phyloP scores from a whole-genome alignment of 2,888 invertebrate species.

The Tinea trinotella region DNA sequence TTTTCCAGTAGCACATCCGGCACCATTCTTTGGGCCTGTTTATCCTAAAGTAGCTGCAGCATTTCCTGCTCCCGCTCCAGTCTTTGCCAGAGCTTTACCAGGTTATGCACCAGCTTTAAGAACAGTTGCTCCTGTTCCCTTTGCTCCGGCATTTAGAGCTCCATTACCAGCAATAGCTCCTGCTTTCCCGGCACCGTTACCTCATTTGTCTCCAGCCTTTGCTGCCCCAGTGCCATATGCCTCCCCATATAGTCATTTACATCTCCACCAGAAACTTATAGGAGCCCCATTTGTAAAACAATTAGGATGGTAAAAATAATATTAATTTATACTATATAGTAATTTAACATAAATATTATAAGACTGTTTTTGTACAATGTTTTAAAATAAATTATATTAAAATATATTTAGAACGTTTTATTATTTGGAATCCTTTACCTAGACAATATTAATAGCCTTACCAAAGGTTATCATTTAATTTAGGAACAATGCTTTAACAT shows the following conservation, averaged over 20 bases:
- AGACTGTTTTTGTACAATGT: slow-evolving; percentile 11
- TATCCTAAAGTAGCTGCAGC: too few species aligned
- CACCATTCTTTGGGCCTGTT: slow-evolving; percentile 28
- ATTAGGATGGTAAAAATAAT: slow-evolving; percentile 37
- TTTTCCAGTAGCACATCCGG: slow-evolving; percentile 24
- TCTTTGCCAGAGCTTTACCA: slow-evolving; percentile 25
- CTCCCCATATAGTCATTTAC: slow-evolving; percentile 58
- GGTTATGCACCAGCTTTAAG: slow-evolving; percentile 25
- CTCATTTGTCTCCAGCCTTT: slow-evolving; percentile 22
- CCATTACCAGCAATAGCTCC: slow-evolving; percentile 29
- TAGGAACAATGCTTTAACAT: too few species aligned
- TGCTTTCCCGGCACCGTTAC: slow-evolving; percentile 29
- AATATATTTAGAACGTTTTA: neutral
- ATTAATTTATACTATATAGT: neutral
- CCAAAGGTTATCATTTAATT: too few species aligned
- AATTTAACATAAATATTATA: slow-evolving; percentile 5
- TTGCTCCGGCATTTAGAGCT: slow-evolving; percentile 32
- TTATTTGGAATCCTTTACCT: neutral
- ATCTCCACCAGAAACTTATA: slow-evolving; percentile 42
- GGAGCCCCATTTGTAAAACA: slow-evolving; percentile 38
- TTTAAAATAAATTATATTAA: slow-evolving; percentile 1
- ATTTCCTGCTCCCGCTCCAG: slow-evolving; percentile 30
- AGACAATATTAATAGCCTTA: neutral
- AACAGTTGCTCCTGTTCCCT: slow-evolving; percentile 29
- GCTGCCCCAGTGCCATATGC: slow-evolving; percentile 29